phyloP scores from a whole-genome alignment of 35 echinoderm and acorn worm genomes.

The Ptychodera flava region DNA sequence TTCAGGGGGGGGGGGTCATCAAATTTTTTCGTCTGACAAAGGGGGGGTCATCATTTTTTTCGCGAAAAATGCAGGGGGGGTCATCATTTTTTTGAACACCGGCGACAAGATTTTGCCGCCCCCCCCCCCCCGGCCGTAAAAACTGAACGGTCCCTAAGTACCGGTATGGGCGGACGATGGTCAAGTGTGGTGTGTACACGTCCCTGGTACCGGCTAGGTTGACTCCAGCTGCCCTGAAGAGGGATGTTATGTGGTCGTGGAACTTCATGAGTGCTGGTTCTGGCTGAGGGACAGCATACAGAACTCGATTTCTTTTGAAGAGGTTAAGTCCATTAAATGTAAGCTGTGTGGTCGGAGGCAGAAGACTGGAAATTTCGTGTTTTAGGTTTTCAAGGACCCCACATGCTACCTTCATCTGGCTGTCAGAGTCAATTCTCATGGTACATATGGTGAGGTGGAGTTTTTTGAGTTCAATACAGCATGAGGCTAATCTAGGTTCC shows the following conservation, averaged over 20 bases:
- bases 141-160: too few relatives aligned
- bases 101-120: too few relatives aligned
- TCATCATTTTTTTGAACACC: too few relatives aligned
- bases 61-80: too few relatives aligned
- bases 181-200: slow-evolving; percentile 68
- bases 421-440: slow-evolving; percentile 31
- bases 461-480: slow-evolving; percentile 26
- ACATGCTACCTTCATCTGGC: slow-evolving; percentile 39
- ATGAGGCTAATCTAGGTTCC: slow-evolving; percentile 14
- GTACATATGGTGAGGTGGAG: slow-evolving; percentile 80
- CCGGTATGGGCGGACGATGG: slow-evolving; percentile 37
- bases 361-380: slow-evolving; percentile 32
- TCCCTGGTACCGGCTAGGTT: slow-evolving; percentile 31
- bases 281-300: slow-evolving; percentile 32
- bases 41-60: too few relatives aligned
- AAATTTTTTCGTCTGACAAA: too few relatives aligned
- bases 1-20: too few relatives aligned
- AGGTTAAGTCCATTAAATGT: slow-evolving; percentile 57
- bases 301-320: slow-evolving; percentile 36
- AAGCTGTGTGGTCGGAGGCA: slow-evolving; percentile 62
- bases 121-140: too few relatives aligned
- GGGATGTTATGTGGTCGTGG: slow-evolving; percentile 10
- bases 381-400: slow-evolving; percentile 64
- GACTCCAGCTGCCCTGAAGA: slow-evolving; percentile 51
- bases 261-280: slow-evolving; percentile 36